phyloP scores from a whole-genome alignment of 2,888 invertebrate species.

The Scrobipalpa costella region DNA sequence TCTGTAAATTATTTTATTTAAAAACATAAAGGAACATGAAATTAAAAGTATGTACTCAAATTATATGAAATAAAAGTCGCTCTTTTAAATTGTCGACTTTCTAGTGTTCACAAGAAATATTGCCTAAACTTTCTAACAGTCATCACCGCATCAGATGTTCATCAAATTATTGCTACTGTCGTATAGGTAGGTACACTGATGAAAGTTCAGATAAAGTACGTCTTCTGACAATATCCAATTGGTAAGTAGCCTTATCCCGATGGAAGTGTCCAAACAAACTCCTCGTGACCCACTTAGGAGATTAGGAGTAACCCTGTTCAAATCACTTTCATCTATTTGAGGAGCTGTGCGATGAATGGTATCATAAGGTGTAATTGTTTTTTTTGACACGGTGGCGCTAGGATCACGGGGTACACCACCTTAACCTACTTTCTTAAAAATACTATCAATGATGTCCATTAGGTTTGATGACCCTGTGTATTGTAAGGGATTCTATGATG shows the following conservation, averaged over 20 bases:
- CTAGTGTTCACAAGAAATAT: too few species aligned
- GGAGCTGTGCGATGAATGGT: not conserved
- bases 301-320: not conserved
- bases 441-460: not conserved
- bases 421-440: not conserved
- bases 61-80: too few species aligned
- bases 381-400: too few species aligned
- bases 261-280: not conserved
- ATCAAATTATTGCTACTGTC: not conserved
- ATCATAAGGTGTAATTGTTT: not conserved
- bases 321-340: slow-evolving; percentile 6
- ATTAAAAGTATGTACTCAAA: too few species aligned
- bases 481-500: not conserved
- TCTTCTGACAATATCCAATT: not conserved
- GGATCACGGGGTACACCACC: not conserved
- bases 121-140: too few species aligned
- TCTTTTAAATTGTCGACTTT: too few species aligned
- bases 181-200: not conserved
- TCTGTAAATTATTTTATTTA: too few species aligned
- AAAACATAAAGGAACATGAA: too few species aligned
- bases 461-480: not conserved
- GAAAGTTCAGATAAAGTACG: slow-evolving; percentile 8
- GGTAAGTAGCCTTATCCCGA: not conserved
- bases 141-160: too few species aligned
- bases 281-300: not conserved